These are phyloP conservation scores for Spialia ferax DNA, from an alignment of 2,888 invertebrate genomes.

Conservation along the genomic window DNA sequence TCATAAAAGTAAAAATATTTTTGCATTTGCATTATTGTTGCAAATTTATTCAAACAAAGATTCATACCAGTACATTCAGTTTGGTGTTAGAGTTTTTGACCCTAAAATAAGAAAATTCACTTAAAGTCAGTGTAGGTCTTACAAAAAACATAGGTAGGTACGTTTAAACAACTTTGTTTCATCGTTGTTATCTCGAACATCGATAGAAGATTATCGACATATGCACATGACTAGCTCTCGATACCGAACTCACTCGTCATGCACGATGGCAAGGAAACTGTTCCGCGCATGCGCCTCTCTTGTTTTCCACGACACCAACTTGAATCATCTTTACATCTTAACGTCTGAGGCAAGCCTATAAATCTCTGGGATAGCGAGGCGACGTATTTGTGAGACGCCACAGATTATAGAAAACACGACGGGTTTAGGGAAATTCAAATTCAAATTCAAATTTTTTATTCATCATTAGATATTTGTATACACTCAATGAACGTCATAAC, in stretches of 20 bases:
- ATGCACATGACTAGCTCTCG: conserved; percentile 16
- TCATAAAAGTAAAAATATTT: too few relatives aligned
- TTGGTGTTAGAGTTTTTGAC: too few relatives aligned
- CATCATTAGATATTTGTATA: too few relatives aligned
- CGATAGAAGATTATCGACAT: conserved; percentile 25
- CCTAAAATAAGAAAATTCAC: too few relatives aligned
- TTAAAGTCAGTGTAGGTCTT: too few relatives aligned
- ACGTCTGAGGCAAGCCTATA: conserved; percentile 34
- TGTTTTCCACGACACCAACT: conserved; percentile 38
- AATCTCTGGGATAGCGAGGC: conserved; percentile 30
- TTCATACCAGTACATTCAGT: too few relatives aligned
- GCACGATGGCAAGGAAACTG: conserved; percentile 18
- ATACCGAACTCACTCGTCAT: conserved; percentile 23
- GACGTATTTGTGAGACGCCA: conserved; percentile 31
- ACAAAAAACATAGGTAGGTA: too few relatives aligned
- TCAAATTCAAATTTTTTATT: neutral
- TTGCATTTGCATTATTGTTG: too few relatives aligned
- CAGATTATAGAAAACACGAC: conserved; percentile 35
- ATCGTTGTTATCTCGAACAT: conserved; percentile 7
- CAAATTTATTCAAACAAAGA: too few relatives aligned
- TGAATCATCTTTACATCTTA: conserved; percentile 36
- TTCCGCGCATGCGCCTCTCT: conserved; percentile 29
- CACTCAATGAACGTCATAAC: too few relatives aligned
- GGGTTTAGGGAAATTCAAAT: neutral
- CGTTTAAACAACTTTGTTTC: too few relatives aligned